phyloP scores from a whole-genome alignment of 2,113 vertebrate genomes.

The Spea multiplicata region DNA sequence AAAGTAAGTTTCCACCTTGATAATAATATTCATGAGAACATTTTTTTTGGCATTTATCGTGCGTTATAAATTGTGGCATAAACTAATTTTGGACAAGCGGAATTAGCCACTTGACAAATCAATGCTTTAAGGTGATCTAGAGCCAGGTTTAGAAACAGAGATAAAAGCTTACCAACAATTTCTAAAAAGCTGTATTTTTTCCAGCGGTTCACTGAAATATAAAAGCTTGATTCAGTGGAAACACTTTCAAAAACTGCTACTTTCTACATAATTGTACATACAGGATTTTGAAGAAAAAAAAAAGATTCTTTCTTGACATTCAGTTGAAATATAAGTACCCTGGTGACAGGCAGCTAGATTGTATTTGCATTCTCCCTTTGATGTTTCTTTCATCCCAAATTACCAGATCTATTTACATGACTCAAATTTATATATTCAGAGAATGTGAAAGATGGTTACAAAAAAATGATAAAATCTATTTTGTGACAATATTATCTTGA shows the following conservation, averaged over 20 bases:
- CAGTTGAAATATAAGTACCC: background rate
- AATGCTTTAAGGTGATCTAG: background rate
- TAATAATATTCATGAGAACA: constrained; percentile 32
- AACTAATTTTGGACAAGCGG: constrained; percentile 10
- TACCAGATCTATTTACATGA: constrained; percentile 13
- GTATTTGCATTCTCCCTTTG: constrained; percentile 18
- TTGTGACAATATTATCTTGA: background rate
- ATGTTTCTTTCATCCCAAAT: constrained; percentile 20
- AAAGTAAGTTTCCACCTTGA: constrained; percentile 3
- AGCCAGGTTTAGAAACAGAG: constrained; percentile 3
- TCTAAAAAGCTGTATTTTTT: background rate
- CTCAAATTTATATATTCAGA: background rate
- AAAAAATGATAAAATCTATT: constrained; percentile 1
- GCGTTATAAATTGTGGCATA: background rate
- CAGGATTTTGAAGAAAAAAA: background rate
- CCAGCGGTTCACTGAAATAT: constrained; percentile 5
- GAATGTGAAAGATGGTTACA: background rate
- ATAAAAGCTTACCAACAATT: constrained; percentile 3
- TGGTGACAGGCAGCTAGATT: constrained; percentile 13
- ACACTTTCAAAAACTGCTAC: constrained; percentile 6
- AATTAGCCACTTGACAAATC: background rate
- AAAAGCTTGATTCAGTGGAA: constrained; percentile 3
- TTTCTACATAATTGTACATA: constrained; percentile 16
- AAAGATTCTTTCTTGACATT: background rate
- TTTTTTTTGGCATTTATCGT: constrained; percentile 13